A percentile compares a stretch with the other conserved stretches of the same genome.
phyloP scores from a whole-genome alignment of 64 coral and sea anemone species.

The Astreopora myriophthalma region DNA sequence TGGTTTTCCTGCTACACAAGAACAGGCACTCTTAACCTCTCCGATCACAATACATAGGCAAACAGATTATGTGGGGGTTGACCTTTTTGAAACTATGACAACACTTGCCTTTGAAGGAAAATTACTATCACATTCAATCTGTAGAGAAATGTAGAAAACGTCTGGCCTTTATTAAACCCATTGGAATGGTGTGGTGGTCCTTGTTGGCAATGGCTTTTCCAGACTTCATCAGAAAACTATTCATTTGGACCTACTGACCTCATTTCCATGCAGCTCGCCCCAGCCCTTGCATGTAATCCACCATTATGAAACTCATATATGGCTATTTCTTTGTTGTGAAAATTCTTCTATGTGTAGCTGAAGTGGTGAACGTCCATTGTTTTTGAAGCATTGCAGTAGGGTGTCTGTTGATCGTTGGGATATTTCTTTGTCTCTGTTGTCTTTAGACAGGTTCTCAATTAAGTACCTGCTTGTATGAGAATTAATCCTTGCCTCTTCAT shows the following conservation, averaged over 20 bases:
- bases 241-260: conserved; percentile 23
- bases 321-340: no score
- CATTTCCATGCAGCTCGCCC: background rate
- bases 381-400: no score
- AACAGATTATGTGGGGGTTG: conserved; percentile 48
- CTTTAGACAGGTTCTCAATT: no score
- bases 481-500: no score
- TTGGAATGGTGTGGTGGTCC: conserved; percentile 49
- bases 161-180: conserved; percentile 29
- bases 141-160: conserved; percentile 10
- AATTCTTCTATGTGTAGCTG: no score
- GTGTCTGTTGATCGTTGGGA: no score
- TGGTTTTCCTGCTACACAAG: conserved; percentile 37
- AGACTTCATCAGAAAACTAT: conserved; percentile 9
- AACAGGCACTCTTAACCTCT: background rate
- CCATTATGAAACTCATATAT: no score
- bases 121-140: conserved; percentile 32
- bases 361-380: no score
- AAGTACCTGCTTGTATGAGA: no score
- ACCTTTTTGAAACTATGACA: conserved; percentile 58
- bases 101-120: conserved; percentile 47
- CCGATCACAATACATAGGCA: conserved; percentile 39
- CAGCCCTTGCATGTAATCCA: no score
- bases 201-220: conserved; percentile 44
- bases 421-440: no score